A percentile compares a stretch with the other conserved stretches of the same genome.
Conservation (phyloP, 2,113 vertebrate genomes). For the Sporophila hypoxantha region DNA sequence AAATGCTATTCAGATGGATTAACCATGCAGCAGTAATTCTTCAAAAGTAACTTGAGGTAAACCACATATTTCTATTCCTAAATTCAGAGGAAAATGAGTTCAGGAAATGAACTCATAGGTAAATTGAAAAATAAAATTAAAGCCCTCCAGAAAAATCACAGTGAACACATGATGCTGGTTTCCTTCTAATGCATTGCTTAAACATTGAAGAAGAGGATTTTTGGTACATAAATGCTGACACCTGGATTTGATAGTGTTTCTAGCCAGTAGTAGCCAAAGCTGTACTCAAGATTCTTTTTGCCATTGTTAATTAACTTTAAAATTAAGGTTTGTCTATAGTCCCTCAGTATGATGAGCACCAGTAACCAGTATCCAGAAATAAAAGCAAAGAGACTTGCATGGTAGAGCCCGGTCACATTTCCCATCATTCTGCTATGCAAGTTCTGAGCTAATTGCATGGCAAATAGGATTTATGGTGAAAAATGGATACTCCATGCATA, state of each 20-base stretch:
- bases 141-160: neutral
- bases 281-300: neutral
- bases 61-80: conserved; percentile 1
- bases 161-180: neutral
- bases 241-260: neutral
- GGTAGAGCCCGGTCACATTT: neutral
- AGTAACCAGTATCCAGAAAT: neutral
- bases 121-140: neutral
- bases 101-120: conserved; percentile 21
- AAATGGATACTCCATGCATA: neutral
- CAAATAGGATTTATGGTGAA: conserved; percentile 3
- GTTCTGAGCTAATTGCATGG: neutral
- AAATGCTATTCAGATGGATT: conserved; percentile 51
- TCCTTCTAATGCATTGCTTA: neutral
- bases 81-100: neutral
- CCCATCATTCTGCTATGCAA: neutral
- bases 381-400: neutral
- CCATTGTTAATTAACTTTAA: neutral
- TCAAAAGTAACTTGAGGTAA: conserved; percentile 49
- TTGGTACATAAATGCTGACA: neutral
- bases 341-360: neutral
- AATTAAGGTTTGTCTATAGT: neutral
- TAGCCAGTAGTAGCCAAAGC: neutral
- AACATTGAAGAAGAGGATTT: neutral
- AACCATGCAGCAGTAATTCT: conserved; percentile 47